A percentile compares a stretch with the other conserved stretches of the same genome.
These are phyloP conservation scores for Ridgeia piscesae DNA, from an alignment of 1,140 invertebrate species.

Conservation along the genomic window DNA sequence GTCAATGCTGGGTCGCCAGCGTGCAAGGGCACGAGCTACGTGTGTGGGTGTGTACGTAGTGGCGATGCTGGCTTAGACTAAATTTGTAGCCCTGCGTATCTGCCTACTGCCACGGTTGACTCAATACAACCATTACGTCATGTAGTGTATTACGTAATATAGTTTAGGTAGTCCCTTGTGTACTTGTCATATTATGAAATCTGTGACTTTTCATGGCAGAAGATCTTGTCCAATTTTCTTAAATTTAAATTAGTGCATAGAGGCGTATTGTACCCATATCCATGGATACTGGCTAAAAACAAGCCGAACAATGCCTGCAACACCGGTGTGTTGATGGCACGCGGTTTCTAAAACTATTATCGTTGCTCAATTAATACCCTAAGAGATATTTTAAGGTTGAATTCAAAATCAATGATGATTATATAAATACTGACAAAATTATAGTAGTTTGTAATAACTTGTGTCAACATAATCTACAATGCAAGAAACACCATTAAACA, in stretches of 20 bases:
- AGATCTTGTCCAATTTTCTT: no score
- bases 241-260: neutral
- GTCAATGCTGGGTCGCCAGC: neutral
- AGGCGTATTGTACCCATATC: neutral
- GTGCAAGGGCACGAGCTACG: neutral
- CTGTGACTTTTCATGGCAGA: no score
- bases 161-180: neutral
- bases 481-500: neutral
- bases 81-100: no score
- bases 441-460: neutral
- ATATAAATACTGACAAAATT: neutral
- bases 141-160: neutral
- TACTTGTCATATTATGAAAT: no score
- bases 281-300: neutral
- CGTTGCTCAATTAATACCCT: neutral
- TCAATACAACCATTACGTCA: no score
- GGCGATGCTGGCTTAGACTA: neutral
- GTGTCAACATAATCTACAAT: neutral
- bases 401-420: neutral
- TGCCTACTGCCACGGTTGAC: no score
- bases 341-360: neutral
- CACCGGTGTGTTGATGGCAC: neutral
- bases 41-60: neutral
- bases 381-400: no score
- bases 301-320: neutral